Percentiles rank a stretch among this genome's conserved stretches.
Evolutionary conservation across 2,113 vertebrate genomes (phyloP).

Genomic region (Periophthalmus modestus): DNA sequence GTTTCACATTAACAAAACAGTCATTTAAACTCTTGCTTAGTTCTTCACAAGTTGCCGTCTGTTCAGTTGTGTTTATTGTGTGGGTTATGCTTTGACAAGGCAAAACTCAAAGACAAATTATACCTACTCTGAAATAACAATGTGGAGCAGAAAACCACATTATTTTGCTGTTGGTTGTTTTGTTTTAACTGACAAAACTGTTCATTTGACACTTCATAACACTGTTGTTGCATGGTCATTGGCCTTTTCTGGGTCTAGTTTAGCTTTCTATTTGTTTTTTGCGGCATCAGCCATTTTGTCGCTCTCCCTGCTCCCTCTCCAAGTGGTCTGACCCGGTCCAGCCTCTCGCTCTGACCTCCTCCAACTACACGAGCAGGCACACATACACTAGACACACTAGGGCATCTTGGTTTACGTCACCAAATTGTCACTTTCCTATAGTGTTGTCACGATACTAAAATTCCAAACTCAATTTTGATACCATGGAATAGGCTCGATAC

Average conservation of each 20-base stretch:
- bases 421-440: too few relatives aligned
- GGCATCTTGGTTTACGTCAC: neutral
- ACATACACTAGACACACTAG: neutral
- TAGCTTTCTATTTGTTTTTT: neutral
- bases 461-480: too few relatives aligned
- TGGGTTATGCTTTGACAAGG: neutral
- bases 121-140: neutral
- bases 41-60: neutral
- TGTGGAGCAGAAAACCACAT: neutral
- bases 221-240: neutral
- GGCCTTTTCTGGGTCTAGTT: constrained; percentile 10
- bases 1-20: neutral
- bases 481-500: too few relatives aligned
- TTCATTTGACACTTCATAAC: neutral
- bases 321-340: constrained; percentile 19
- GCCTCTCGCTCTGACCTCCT: constrained; percentile 18
- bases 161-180: neutral
- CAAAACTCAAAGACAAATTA: neutral
- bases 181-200: neutral
- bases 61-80: neutral
- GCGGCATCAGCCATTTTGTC: constrained; percentile 26
- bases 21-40: neutral
- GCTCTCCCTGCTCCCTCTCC: constrained; percentile 25
- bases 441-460: too few relatives aligned
- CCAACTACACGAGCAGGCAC: constrained; percentile 10